Conservation (phyloP, 2,888 invertebrate genomes). For the Achlya flavicornis region DNA sequence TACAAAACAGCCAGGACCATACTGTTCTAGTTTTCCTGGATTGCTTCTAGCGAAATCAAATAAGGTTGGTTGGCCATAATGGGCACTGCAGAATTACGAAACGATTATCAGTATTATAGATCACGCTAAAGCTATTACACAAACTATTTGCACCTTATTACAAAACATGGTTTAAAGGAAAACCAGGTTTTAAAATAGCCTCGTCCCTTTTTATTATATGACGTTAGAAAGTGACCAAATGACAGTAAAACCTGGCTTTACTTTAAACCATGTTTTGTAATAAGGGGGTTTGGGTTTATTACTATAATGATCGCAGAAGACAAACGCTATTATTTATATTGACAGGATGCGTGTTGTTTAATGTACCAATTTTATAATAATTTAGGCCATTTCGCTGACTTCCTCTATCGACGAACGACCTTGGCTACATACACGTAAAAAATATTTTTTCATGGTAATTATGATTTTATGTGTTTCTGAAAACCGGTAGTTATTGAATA, state of each 20-base stretch:
- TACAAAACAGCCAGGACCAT: too few species aligned
- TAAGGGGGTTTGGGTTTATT: background rate
- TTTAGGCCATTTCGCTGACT: constrained; percentile 1
- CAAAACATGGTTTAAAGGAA: too few species aligned
- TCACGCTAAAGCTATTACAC: background rate
- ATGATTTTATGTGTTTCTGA: background rate
- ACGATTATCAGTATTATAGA: background rate
- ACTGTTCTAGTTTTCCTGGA: too few species aligned
- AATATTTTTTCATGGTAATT: background rate
- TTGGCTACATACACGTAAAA: background rate
- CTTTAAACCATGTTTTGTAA: too few species aligned
- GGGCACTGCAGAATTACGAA: too few species aligned
- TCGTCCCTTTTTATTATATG: too few species aligned
- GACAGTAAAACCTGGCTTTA: too few species aligned
- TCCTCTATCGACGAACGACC: background rate
- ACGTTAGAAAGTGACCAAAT: too few species aligned
- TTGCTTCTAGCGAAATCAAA: too few species aligned
- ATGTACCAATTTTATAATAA: background rate
- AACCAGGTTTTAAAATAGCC: too few species aligned
- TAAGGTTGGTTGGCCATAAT: too few species aligned
- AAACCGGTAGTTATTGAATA: background rate
- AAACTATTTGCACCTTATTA: too few species aligned
- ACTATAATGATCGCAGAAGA: background rate
- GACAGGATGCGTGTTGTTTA: background rate
- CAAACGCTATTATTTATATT: background rate